Percentiles rank a stretch among this genome's conserved stretches.
phyloP scores from a whole-genome alignment of 2,113 vertebrate genomes.

The Ranitomeya variabilis region DNA sequence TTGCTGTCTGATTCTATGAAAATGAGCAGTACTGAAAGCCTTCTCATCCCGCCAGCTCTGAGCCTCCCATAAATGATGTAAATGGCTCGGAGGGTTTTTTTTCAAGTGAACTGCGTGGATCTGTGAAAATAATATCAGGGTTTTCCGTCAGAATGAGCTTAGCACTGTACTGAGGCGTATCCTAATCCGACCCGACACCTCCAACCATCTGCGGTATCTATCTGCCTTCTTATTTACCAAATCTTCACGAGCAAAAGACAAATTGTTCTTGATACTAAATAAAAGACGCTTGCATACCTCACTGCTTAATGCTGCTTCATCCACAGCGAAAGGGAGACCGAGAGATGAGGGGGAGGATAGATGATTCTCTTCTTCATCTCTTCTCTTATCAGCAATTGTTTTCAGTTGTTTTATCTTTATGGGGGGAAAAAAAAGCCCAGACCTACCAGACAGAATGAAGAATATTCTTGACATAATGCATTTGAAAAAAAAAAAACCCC shows the following conservation, averaged over 20 bases:
- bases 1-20: slow-evolving; percentile 70
- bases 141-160: slow-evolving; percentile 98
- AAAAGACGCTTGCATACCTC: slow-evolving; percentile 67
- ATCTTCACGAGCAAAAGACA: slow-evolving; percentile 84
- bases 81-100: slow-evolving; percentile 79
- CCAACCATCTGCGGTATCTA: slow-evolving; percentile 98
- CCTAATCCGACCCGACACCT: slow-evolving; percentile 98
- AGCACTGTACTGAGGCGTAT: slow-evolving; percentile 90
- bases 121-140: slow-evolving; percentile 96
- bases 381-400: slow-evolving; percentile 37
- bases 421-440: background rate
- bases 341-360: background rate
- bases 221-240: slow-evolving; percentile 97
- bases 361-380: background rate
- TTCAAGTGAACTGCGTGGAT: slow-evolving; percentile 78
- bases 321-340: background rate
- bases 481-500: slow-evolving; percentile 10
- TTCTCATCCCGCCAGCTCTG: slow-evolving; percentile 80
- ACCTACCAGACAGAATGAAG: slow-evolving; percentile 7
- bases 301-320: slow-evolving; percentile 28
- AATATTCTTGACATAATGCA: slow-evolving; percentile 19
- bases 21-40: slow-evolving; percentile 84
- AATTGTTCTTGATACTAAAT: slow-evolving; percentile 92
- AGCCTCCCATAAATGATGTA: slow-evolving; percentile 86
- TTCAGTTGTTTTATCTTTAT: slow-evolving; percentile 17